phyloP scores from a whole-genome alignment of 2,888 invertebrate species.

The Blera fallax region DNA sequence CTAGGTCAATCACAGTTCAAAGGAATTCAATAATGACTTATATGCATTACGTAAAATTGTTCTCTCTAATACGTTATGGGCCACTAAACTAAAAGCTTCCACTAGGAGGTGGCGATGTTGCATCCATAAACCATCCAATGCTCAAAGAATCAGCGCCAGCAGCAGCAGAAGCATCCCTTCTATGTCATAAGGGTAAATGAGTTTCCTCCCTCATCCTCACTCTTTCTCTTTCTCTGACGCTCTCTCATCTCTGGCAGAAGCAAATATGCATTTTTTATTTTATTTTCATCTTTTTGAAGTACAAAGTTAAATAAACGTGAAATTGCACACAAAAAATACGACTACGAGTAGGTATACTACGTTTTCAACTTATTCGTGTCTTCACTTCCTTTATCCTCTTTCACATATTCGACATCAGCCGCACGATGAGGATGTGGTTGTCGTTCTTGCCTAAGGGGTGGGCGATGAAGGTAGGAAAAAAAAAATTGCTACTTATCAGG shows the following conservation, averaged over 20 bases:
- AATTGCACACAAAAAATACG: slow-evolving; percentile 47
- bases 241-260: not conserved
- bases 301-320: slow-evolving; percentile 61
- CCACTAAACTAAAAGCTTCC: slow-evolving; percentile 59
- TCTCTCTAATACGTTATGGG: slow-evolving; percentile 54
- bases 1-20: slow-evolving; percentile 72
- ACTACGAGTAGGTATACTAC: slow-evolving; percentile 27
- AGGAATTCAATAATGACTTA: slow-evolving; percentile 69
- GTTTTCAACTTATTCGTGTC: slow-evolving; percentile 52
- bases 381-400: slow-evolving; percentile 57
- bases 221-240: too few species aligned
- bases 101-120: not conserved
- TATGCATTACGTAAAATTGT: slow-evolving; percentile 60
- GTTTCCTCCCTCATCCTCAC: not conserved
- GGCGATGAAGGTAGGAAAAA: not conserved
- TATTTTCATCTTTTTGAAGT: slow-evolving; percentile 13
- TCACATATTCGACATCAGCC: slow-evolving; percentile 40
- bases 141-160: too few species aligned
- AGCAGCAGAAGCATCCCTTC: not conserved
- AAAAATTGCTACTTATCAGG: slow-evolving; percentile 54
- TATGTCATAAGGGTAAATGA: slow-evolving; percentile 5
- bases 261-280: slow-evolving; percentile 39
- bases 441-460: slow-evolving; percentile 2
- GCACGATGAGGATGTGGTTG: slow-evolving; percentile 18
- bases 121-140: slow-evolving; percentile 10